Conservation (phyloP, 2,113 vertebrate species). For the Notechis scutatus region DNA sequence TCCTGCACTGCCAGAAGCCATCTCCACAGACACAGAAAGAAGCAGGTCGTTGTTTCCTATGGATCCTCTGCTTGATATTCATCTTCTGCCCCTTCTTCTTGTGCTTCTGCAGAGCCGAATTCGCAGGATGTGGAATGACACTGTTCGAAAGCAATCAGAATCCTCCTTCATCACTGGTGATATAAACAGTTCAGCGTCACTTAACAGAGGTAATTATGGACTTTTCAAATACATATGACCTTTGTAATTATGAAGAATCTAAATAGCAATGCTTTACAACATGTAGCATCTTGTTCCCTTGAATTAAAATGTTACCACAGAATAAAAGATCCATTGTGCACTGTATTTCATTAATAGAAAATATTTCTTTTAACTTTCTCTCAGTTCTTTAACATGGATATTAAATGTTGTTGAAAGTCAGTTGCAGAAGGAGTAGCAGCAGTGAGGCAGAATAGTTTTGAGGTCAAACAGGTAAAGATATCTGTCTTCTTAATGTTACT, state of each 20-base stretch:
- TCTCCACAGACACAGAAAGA: conserved; percentile 47
- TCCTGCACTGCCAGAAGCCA: conserved; percentile 15
- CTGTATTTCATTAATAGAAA: conserved; percentile 31
- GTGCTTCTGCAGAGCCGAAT: conserved; percentile 86
- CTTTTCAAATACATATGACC: conserved; percentile 54
- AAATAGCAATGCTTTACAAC: neutral
- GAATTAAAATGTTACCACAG: conserved; percentile 14
- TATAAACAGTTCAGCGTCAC: conserved; percentile 97
- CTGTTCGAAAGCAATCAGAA: conserved; percentile 96
- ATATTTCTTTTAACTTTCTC: conserved; percentile 13
- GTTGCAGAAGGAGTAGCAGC: conserved; percentile 7
- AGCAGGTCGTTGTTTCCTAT: conserved; percentile 50
- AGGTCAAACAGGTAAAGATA: conserved; percentile 7
- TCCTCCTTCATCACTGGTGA: conserved; percentile 98
- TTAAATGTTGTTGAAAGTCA: conserved; percentile 43
- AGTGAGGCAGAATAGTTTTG: conserved; percentile 40
- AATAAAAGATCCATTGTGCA: conserved; percentile 39
- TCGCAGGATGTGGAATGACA: conserved; percentile 99
- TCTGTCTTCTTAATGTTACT: neutral
- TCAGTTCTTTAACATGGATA: conserved; percentile 49
- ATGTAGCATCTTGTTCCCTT: conserved; percentile 15
- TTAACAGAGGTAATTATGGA: conserved; percentile 95
- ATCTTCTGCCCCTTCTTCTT: neutral
- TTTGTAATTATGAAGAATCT: conserved; percentile 48
- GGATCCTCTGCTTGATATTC: conserved; percentile 33